Evolutionary conservation across 2,113 vertebrate genomes (phyloP), one percentile per base, ranked within the genome.

Genomic region (Cromileptes altivelis): DNA sequence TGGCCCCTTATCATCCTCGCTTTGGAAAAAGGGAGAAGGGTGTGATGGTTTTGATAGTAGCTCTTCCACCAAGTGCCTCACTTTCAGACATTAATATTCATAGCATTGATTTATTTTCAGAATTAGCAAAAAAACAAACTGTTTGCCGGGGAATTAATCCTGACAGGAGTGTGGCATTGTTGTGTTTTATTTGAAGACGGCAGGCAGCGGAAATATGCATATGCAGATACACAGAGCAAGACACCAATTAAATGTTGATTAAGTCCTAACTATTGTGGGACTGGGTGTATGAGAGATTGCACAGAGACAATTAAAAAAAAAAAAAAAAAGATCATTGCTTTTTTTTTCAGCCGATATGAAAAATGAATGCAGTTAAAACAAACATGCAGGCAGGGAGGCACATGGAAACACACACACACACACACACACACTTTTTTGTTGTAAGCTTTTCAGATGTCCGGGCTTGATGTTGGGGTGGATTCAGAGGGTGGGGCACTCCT

Each of bases 241-340:
- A 93, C 93, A 90, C 91, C 92, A 91, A 93, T 94, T 95, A 93
- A 95, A 92, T 92, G 87, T 92, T 95, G 93, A 94, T 95, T 94
- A 95, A 95, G 93, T 82, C 93, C 85, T 94, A 91, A 94, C 90
- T 90, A 90, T 93, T 93, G 92, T 91, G 92, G 93, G 93, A 92
- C 88, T 86, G 85, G 64, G 78, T 90, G 74, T 60, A 3, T 72
- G 87, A 83, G 85, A 86, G 85, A 89, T 58, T 72, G 84, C 62
- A 77, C 18, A 0, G 27, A 88, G 61, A 84, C 67, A 53, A 84
- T 82, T 80, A n/a, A n/a, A n/a, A 82, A 82, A 74, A 63, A 81
- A 55, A 63, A 80, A 78, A 79, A 37, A 37, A 37, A 37, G 4
- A 82, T 69, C 57, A 73, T 86, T 68, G 64, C 67, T 55, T 70